These are phyloP conservation scores for Lithobates sylvaticus DNA, from an alignment of 2,797 vertebrate genomes.

Conservation along the genomic window DNA sequence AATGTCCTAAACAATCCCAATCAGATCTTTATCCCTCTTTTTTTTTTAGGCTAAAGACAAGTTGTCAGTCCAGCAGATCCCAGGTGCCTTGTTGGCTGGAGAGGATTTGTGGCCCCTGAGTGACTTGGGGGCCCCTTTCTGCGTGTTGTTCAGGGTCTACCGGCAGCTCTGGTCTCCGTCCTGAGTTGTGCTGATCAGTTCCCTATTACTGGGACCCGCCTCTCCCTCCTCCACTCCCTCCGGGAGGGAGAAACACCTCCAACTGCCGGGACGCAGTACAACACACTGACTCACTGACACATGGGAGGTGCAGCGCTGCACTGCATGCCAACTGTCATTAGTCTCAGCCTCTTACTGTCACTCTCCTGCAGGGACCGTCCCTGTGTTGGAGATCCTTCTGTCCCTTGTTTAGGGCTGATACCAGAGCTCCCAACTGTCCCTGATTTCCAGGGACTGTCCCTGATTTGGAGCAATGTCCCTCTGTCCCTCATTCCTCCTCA, in stretches of 20 bases:
- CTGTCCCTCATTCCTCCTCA: no score
- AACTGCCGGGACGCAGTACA: not conserved
- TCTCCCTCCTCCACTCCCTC: conserved; percentile 1
- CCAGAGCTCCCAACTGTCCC: no score
- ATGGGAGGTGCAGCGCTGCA: no score
- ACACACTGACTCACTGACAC: no score
- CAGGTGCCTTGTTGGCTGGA: not conserved
- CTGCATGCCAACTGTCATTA: not conserved
- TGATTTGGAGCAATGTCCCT: no score
- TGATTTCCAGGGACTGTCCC: no score
- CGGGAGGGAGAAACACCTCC: conserved; percentile 3
- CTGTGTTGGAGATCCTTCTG: not conserved
- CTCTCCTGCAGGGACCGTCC: not conserved
- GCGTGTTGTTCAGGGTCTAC: not conserved
- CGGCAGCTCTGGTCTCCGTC: not conserved
- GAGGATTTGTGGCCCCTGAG: not conserved
- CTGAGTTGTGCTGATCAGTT: not conserved
- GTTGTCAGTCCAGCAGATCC: no score
- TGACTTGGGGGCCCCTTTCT: no score
- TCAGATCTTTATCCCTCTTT: not conserved
- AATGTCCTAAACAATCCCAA: no score
- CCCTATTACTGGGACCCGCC: not conserved
- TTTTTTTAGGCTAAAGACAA: not conserved
- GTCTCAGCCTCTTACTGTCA: not conserved
- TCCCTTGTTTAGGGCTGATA: no score